Evolutionary conservation across 2,797 vertebrate genomes (phyloP), one percentile per base, ranked within the genome.

Genomic region (Mareca penelope): DNA sequence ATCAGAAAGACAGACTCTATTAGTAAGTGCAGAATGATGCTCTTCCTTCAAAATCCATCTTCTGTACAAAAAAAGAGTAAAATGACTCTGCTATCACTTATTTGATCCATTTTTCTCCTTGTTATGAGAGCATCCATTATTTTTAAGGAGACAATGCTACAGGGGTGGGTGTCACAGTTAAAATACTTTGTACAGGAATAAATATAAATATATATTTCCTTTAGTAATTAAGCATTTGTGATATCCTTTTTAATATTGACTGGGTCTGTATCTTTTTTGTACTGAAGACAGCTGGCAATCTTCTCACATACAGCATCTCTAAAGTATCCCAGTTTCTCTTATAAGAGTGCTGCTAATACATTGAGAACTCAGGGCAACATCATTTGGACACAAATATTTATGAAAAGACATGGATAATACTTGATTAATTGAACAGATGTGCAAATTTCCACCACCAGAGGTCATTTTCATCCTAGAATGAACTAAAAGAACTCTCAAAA

Each of bases 391-490:
- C 7, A 86, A 71, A 71, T 40, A 3, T 46, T 88, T 67, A 37
- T 57, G n/a, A 75, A 84, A 87, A 95, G 5, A 72, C 5, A 6
- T 28, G 37, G 48, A 39, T 76, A 52, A 71, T 39, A 68, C 14
- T 70, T 85, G 24, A 82, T 93, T 69, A 82, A 90, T 65, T 80
- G 57, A 93, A 84, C 46, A 93, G 64, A 93, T 12, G 8, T 91
- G 71, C 53, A 88, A 53, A 64, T 77, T 95, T 91, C 88, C 35
- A 91, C 89, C 89, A 97, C 70, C 85, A 96, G 95, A 95, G 85
- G 92, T 97, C 57, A 95, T 96, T 96, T 96, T 86, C 70, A 94
- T 46, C 75, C 59, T 84, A 81, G 59, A 92, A 94, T 93, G 75
- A 87, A 8, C 80, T 69, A 80, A 83, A 28, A 55, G 12, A 56